A percentile compares a stretch with the other conserved stretches of the same genome.
phyloP scores from a whole-genome alignment of 2,888 invertebrate genomes.

The Eupithecia subfuscata region DNA sequence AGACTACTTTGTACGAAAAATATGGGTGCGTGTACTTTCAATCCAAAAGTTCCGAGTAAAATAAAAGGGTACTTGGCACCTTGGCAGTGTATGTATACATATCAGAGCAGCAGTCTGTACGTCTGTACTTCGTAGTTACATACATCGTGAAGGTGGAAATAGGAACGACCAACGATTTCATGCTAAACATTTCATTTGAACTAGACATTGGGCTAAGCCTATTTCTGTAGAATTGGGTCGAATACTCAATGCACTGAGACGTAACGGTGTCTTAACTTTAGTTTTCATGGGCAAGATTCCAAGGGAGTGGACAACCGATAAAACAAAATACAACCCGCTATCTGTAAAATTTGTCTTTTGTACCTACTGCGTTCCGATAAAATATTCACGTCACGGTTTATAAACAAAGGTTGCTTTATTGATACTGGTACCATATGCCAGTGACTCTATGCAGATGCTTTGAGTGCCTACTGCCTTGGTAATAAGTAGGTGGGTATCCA shows the following conservation, averaged over 20 bases:
- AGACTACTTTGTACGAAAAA: too few species aligned
- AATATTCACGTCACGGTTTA: constrained; percentile 37
- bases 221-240: constrained; percentile 65
- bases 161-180: constrained; percentile 49
- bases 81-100: too few species aligned
- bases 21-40: too few species aligned
- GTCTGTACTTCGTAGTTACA: constrained; percentile 28
- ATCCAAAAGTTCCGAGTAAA: too few species aligned
- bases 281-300: constrained; percentile 66
- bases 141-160: constrained; percentile 32
- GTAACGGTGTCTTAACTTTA: constrained; percentile 54
- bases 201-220: constrained; percentile 71
- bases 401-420: constrained; percentile 37
- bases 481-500: not conserved
- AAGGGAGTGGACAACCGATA: constrained; percentile 49
- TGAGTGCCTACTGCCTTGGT: not conserved
- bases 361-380: constrained; percentile 29
- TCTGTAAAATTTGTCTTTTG: constrained; percentile 24
- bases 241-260: constrained; percentile 51
- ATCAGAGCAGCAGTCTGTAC: too few species aligned
- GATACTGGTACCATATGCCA: constrained; percentile 26
- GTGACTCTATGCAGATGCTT: constrained; percentile 36
- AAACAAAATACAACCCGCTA: constrained; percentile 45
- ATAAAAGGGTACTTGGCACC: too few species aligned
- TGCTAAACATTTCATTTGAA: constrained; percentile 57